These are phyloP conservation scores for Agelastica alni DNA, from an alignment of 2,888 invertebrate species.

Conservation along the genomic window DNA sequence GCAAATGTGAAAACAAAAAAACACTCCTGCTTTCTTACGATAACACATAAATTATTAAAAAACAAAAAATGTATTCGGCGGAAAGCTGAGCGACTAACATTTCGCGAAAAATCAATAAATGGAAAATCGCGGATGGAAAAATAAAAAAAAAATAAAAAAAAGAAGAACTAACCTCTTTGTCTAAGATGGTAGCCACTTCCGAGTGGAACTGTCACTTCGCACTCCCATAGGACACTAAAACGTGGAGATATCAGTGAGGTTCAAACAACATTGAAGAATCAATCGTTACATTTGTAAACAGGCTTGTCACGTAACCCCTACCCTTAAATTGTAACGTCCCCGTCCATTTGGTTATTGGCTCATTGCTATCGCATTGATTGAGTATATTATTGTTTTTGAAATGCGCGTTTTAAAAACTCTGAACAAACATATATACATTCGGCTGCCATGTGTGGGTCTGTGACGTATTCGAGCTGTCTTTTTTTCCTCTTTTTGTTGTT, in stretches of 20 bases:
- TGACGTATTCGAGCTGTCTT: slow-evolving; percentile 46
- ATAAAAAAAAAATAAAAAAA: slow-evolving; percentile 4
- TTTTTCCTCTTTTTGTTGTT: slow-evolving; percentile 34
- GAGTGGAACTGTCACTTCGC: slow-evolving; percentile 32
- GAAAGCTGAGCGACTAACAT: too few species aligned
- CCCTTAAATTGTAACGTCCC: slow-evolving; percentile 51
- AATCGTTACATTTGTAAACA: slow-evolving; percentile 60
- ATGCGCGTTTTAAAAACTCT: slow-evolving; percentile 60
- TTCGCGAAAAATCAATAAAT: too few species aligned
- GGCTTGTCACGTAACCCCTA: slow-evolving; percentile 57
- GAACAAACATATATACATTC: slow-evolving; percentile 52
- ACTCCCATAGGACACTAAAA: slow-evolving; percentile 46
- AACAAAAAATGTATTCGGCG: too few species aligned
- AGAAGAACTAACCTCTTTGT: slow-evolving; percentile 18
- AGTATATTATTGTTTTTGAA: slow-evolving; percentile 60
- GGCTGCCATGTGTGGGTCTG: slow-evolving; percentile 41
- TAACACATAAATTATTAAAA: too few species aligned
- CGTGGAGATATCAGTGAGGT: slow-evolving; percentile 55
- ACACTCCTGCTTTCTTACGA: too few species aligned
- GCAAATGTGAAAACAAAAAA: too few species aligned
- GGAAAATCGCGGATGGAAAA: neutral
- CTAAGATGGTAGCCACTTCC: slow-evolving; percentile 18
- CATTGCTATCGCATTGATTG: slow-evolving; percentile 59
- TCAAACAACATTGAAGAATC: slow-evolving; percentile 59
- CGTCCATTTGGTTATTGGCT: slow-evolving; percentile 60